Evolutionary conservation across 2,888 invertebrate species (phyloP), one percentile per base, ranked within the genome.

Genomic region (Eudemis profundana): DNA sequence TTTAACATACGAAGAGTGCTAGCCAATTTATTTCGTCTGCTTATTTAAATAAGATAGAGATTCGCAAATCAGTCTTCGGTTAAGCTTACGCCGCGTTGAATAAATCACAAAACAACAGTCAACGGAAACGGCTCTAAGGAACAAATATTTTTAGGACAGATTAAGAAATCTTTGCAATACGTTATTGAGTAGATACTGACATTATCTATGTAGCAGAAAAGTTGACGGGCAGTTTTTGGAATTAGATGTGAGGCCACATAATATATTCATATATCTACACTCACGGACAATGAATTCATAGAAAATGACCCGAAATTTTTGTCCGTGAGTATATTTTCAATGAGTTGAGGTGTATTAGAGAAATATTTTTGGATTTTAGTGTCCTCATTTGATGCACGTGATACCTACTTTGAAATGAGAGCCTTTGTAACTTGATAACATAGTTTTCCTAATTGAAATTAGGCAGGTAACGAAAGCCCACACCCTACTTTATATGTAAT

Each of bases 1-100:
- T 79, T 85, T 82, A 80, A 81, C 81, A 83, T 81, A 77, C 78
- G 71, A 69, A 75, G 75, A 71, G 74, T 74, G 74, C 76, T 74
- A 69, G 77, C 75, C 76, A 83, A 81, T 82, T 79, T 78, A 82
- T 76, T 78, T 78, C 79, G 81, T 84, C 78, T 80, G 73, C 81
- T 81, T 83, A 81, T 77, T 78, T 72, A 77, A 75, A 74, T 74
- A 73, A 80, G 74, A 29, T 73, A 71, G 72, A 72, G 75, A 76
- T 78, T 75, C 77, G 76, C 74, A 68, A 76, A 74, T 74, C 69
- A 75, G 78, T 75, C 75, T 79, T 76, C 5, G n/a, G 15, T 47
- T 29, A 15, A 21, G 21, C 7, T 51, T 29, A n/a, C 19, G 73
- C 50, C 74, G 73, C 79, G 76, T 81, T 80, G 82, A 84, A 84